Conservation (phyloP, 2,888 invertebrate genomes). For the Germaria angustata region DNA sequence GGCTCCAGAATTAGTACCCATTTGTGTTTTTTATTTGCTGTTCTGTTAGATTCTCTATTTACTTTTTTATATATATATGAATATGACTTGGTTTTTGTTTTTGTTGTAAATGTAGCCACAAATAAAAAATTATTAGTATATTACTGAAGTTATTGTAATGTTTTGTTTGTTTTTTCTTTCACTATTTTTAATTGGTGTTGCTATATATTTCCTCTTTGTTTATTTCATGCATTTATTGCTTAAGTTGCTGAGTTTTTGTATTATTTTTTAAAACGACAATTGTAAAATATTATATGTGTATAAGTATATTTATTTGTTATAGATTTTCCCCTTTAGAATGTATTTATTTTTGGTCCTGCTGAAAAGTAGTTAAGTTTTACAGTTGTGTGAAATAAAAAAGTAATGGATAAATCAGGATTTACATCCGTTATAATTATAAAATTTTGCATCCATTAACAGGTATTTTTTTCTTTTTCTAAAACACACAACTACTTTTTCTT, state of each 20-base stretch:
- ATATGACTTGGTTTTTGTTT: background rate
- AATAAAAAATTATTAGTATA: conserved; percentile 1
- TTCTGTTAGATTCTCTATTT: conserved; percentile 57
- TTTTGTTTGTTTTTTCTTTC: conserved; percentile 22
- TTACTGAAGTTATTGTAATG: conserved; percentile 22
- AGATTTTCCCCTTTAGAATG: background rate
- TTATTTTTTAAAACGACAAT: conserved; percentile 30
- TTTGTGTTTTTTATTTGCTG: conserved; percentile 73
- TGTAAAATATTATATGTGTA: background rate
- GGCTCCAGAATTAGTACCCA: conserved; percentile 81
- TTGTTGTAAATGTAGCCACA: conserved; percentile 21
- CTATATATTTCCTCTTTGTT: conserved; percentile 26
- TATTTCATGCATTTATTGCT: conserved; percentile 53
- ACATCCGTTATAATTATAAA: background rate
- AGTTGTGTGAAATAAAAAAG: background rate
- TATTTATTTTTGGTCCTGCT: conserved; percentile 36
- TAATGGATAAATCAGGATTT: background rate
- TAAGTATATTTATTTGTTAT: background rate
- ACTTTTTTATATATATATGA: conserved; percentile 6
- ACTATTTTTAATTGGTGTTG: conserved; percentile 52
- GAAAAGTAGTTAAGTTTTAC: background rate
- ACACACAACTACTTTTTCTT: conserved; percentile 12
- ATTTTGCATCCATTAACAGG: background rate
- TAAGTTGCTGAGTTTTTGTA: conserved; percentile 26
- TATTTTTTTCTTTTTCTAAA: conserved; percentile 18